Conservation (phyloP, 2,797 vertebrate species). For the Clarias pachynema region DNA sequence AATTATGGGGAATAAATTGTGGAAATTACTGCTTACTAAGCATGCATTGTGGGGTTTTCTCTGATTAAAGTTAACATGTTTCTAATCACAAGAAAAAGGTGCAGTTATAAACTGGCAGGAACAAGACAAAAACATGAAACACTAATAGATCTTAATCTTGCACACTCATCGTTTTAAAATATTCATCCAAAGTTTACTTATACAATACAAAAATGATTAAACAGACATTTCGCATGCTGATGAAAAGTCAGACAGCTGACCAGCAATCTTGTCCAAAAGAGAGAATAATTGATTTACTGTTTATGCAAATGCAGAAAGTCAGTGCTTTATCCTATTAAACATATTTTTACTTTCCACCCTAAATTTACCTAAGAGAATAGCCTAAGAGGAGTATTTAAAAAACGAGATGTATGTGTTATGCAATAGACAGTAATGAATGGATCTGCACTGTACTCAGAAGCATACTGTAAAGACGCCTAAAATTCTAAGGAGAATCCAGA, state of each 20-base stretch:
- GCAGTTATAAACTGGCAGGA: not conserved
- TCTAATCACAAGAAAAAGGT: not conserved
- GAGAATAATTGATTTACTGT: not conserved
- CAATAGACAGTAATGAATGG: not conserved
- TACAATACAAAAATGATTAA: not conserved
- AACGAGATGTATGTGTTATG: not conserved
- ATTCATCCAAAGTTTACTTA: not conserved
- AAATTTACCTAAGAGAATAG: not conserved
- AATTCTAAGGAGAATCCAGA: not conserved
- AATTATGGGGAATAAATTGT: not conserved
- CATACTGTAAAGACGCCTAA: not conserved
- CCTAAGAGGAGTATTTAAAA: not conserved
- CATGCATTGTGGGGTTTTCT: not conserved
- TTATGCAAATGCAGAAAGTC: not conserved
- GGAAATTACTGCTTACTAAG: not conserved
- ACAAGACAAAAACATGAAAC: not conserved
- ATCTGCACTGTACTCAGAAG: not conserved
- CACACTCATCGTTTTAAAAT: not conserved
- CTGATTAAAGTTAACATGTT: not conserved
- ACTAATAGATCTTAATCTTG: not conserved
- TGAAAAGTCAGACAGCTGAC: conserved; percentile 5
- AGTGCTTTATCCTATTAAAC: not conserved
- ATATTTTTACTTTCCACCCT: not conserved
- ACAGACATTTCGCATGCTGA: not conserved
- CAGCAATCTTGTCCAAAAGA: not conserved